Percentiles rank a stretch among this genome's conserved stretches.
Evolutionary conservation across 1,140 invertebrate species (phyloP).

Genomic region (Wasmannia auropunctata): DNA sequence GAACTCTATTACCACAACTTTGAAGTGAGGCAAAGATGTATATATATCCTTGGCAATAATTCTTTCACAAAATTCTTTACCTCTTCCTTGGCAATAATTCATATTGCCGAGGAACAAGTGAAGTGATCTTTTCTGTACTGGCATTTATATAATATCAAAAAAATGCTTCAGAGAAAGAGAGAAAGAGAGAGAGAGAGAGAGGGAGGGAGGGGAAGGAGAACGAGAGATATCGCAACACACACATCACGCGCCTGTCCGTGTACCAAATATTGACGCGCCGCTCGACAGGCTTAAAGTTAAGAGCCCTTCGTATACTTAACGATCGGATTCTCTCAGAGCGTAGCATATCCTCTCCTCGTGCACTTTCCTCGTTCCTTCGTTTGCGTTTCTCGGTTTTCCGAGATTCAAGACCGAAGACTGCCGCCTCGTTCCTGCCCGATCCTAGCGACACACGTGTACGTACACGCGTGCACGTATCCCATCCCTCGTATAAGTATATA

Average conservation of each 20-base stretch:
- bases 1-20: neutral
- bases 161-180: neutral
- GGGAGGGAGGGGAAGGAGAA: neutral
- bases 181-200: neutral
- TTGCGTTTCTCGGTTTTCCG: constrained; percentile 1
- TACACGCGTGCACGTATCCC: neutral
- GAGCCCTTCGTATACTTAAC: neutral
- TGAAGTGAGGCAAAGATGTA: neutral
- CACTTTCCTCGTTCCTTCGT: neutral
- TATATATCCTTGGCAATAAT: neutral
- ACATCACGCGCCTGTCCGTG: neutral
- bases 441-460: neutral
- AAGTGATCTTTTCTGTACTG: neutral
- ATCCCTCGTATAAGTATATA: constrained; percentile 40
- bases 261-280: neutral
- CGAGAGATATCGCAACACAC: neutral
- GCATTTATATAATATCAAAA: neutral
- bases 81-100: neutral
- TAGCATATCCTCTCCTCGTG: neutral
- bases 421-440: constrained; percentile 21
- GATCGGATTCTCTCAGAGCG: neutral
- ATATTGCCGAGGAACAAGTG: neutral
- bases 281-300: neutral
- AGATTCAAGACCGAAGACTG: neutral
- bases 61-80: neutral